Percentiles rank a stretch among this genome's conserved stretches.
Evolutionary conservation across 2,888 invertebrate genomes (phyloP).

Genomic region (Drosophila ezoana): DNA sequence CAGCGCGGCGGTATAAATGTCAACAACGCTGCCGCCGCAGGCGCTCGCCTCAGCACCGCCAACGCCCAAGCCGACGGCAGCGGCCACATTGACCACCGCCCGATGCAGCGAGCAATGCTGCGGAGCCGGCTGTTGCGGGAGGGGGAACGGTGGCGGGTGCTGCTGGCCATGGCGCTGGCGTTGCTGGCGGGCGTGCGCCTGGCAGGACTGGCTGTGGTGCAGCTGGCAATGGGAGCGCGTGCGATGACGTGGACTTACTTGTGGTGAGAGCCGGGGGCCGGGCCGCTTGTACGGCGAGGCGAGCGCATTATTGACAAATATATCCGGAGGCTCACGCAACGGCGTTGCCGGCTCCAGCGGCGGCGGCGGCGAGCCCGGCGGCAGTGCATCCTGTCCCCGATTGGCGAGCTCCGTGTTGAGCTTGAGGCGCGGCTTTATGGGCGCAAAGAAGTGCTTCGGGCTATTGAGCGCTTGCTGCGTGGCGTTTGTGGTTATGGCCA

Average conservation of each 20-base stretch:
- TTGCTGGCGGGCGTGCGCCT: constrained; percentile 33
- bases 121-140: constrained; percentile 5
- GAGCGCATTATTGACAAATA: constrained; percentile 82
- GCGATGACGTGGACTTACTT: constrained; percentile 78
- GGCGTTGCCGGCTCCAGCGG: constrained; percentile 39
- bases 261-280: constrained; percentile 60
- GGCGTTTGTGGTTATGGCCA: constrained; percentile 80
- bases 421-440: constrained; percentile 83
- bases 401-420: constrained; percentile 81
- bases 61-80: constrained; percentile 60
- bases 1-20: constrained; percentile 69
- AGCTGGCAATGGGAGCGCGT: constrained; percentile 65
- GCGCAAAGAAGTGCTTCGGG: constrained; percentile 86
- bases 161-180: constrained; percentile 37
- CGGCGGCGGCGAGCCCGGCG: constrained; percentile 65
- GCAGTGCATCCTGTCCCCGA: constrained; percentile 58
- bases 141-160: constrained; percentile 16
- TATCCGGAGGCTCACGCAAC: constrained; percentile 82
- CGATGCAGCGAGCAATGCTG: constrained; percentile 62
- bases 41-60: constrained; percentile 35
- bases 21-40: constrained; percentile 64
- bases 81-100: constrained; percentile 71
- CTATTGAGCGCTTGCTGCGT: constrained; percentile 69
- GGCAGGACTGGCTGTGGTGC: constrained; percentile 39
- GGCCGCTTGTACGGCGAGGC: constrained; percentile 81